Evolutionary conservation across 1,140 invertebrate species (phyloP), one percentile per base, ranked within the genome.

Genomic region (Macrobrachium rosenbergii): DNA sequence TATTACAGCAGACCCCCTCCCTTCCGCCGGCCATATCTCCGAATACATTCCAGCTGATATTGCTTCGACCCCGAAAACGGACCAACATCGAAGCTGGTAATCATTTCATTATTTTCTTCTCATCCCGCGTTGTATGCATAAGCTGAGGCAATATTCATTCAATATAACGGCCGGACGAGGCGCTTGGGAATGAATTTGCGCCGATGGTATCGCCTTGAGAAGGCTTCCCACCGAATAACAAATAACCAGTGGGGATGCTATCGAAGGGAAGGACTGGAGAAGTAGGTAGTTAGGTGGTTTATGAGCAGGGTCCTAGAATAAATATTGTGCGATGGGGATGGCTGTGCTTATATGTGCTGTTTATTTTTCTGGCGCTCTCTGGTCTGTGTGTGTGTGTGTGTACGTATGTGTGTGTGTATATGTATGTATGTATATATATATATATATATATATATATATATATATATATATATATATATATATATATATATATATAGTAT

Each of bases 111-210:
- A 16, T 37, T 64, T 81, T 43, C 19, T 64, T 81, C 62, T 81
- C 45, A 67, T 67, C 79, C 64, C 17, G 8, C 62, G 37, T 43
- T 67, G 79, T 52, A 81, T 81, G 79, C 28, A 81, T 81, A 81
- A 81, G 63, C 62, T 81, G 14, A 81, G 60, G 45, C 63, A 67
- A 21, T 63, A n/a, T 21, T 81, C 79, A 16, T 64, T 37, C 62
- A 21, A 17, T 67, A 28, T 81, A 67, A 81, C 62, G 62, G 45
- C 23, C 28, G 63, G 62, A 45, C 79, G 11, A 52, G 63, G 21
- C 16, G 62, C 21, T 60, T 14, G 43, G 62, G 43, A 63, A 80
- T 14, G 78, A 80, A 80, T 62, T 19, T 17, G 62, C 5, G n/a
- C n/a, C 63, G 79, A 69, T 67, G 63, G 64, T 45, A 81, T 81